Evolutionary conservation across 1,140 invertebrate genomes (phyloP).

Genomic region (Aphis gossypii): DNA sequence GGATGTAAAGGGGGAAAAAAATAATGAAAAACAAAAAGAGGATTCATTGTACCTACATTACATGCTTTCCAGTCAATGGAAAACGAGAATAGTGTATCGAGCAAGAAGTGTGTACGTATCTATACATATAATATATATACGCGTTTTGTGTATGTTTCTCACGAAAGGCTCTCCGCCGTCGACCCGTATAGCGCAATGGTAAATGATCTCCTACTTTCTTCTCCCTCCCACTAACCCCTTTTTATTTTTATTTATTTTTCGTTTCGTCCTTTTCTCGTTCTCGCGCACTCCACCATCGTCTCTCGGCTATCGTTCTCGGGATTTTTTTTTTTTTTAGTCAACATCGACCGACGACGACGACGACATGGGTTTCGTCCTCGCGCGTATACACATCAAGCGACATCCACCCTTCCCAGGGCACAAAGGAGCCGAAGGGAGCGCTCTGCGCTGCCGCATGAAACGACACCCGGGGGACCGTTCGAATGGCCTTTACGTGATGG

Average conservation of each 20-base stretch:
- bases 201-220: constrained; percentile 24
- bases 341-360: background rate
- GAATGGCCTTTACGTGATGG: constrained; percentile 15
- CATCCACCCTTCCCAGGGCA: background rate
- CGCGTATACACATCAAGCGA: background rate
- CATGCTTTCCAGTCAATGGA: background rate
- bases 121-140: background rate
- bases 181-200: background rate
- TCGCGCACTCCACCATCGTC: background rate
- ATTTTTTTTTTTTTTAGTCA: background rate
- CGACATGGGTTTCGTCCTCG: background rate
- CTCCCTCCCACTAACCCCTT: background rate
- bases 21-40: constrained; percentile 25
- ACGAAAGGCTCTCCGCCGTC: background rate
- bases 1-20: background rate
- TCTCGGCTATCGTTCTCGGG: background rate
- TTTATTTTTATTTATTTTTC: constrained; percentile 11
- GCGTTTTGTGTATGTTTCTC: constrained; percentile 30
- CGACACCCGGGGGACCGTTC: constrained; percentile 39
- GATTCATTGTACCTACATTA: constrained; percentile 4
- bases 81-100: background rate
- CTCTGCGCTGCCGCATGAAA: background rate
- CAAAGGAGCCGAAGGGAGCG: background rate
- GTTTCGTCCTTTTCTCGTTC: constrained; percentile 13
- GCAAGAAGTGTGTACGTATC: background rate